Conservation (phyloP, 2,113 vertebrate genomes). For the Festucalex cinctus region DNA sequence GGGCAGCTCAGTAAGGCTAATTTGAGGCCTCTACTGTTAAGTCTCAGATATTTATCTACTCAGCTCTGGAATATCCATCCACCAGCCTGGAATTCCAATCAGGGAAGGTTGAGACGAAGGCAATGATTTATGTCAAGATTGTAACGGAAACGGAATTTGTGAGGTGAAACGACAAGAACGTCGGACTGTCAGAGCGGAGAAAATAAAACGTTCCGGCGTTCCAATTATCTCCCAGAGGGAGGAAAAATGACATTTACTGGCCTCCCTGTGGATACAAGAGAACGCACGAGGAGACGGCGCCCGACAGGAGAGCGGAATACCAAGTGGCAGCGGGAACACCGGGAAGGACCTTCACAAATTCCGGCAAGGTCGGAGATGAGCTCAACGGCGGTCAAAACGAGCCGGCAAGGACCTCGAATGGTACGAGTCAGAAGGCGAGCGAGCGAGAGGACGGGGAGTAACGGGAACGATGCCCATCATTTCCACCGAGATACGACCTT, state of each 20-base stretch:
- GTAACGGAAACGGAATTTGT: slow-evolving; percentile 6
- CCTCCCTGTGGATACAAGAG: slow-evolving; percentile 31
- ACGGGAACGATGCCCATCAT: too few relatives aligned
- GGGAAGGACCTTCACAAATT: slow-evolving; percentile 30
- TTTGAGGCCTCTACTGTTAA: background rate
- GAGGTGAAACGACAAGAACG: slow-evolving; percentile 43
- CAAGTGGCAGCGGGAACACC: slow-evolving; percentile 35
- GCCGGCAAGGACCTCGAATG: background rate
- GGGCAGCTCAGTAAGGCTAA: background rate
- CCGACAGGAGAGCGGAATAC: slow-evolving; percentile 37
- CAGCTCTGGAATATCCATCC: slow-evolving; percentile 35
- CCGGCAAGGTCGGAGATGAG: slow-evolving; percentile 38
- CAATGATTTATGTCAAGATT: background rate
- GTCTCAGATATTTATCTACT: slow-evolving; percentile 10
- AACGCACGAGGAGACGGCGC: slow-evolving; percentile 35
- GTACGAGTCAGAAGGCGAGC: slow-evolving; percentile 3
- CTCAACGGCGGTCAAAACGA: background rate
- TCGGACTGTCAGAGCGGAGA: slow-evolving; percentile 48
- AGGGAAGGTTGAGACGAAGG: background rate
- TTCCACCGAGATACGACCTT: background rate
- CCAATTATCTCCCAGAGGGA: slow-evolving; percentile 57
- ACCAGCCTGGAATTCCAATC: slow-evolving; percentile 41
- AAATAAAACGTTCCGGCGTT: slow-evolving; percentile 26
- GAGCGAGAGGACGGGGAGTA: background rate
- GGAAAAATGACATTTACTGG: slow-evolving; percentile 39